A percentile compares a stretch with the other conserved stretches of the same genome.
These are phyloP conservation scores for Bruchidius siliquastri DNA, from an alignment of 2,888 invertebrate genomes.

Conservation along the genomic window DNA sequence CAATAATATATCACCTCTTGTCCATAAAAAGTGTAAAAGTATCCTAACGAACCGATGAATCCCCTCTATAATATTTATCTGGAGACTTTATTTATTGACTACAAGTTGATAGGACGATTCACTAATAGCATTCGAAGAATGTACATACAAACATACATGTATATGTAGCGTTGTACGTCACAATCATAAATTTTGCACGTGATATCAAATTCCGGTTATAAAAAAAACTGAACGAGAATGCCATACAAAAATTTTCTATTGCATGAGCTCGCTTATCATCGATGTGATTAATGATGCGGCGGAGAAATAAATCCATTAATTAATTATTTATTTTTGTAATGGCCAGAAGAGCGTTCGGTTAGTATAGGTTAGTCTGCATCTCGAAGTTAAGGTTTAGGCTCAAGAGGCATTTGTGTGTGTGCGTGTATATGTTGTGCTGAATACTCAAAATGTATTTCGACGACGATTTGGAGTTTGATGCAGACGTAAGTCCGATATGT, in stretches of 20 bases:
- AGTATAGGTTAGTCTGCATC: not conserved
- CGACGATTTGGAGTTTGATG: not conserved
- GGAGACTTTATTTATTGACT: not conserved
- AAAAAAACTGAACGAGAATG: not conserved
- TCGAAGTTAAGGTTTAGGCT: not conserved
- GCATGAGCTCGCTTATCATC: not conserved
- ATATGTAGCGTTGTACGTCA: not conserved
- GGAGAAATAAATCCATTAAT: not conserved
- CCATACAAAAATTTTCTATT: not conserved
- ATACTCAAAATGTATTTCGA: not conserved
- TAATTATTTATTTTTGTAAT: not conserved
- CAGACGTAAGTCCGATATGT: not conserved
- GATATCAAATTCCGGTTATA: not conserved
- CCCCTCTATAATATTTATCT: too few relatives aligned
- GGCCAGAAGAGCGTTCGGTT: not conserved
- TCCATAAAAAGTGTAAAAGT: too few relatives aligned
- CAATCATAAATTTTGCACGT: not conserved
- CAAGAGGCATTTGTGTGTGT: not conserved
- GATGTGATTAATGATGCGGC: not conserved
- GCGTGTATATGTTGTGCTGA: not conserved
- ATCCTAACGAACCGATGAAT: too few relatives aligned
- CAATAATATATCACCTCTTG: too few relatives aligned
- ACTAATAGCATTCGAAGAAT: not conserved
- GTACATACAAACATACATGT: not conserved
- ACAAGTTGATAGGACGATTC: not conserved